A percentile compares a stretch with the other conserved stretches of the same genome.
Evolutionary conservation across 1,140 invertebrate species (phyloP).

Genomic region (Hirudo medicinalis): DNA sequence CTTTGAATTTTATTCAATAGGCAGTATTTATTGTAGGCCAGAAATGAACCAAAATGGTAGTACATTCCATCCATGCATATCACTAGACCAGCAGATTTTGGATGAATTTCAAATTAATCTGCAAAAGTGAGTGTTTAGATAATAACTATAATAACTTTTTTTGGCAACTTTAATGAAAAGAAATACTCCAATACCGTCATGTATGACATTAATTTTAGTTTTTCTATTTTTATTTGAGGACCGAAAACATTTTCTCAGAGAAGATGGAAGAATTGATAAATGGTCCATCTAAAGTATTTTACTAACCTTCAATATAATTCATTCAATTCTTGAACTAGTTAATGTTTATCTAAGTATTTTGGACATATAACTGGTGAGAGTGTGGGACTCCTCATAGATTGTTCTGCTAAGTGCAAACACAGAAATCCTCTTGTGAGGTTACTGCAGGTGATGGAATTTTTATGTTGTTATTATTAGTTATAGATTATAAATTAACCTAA

Average conservation of each 20-base stretch:
- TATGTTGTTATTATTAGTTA: not conserved
- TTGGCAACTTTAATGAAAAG: too few species aligned
- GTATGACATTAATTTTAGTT: not conserved
- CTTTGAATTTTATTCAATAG: too few species aligned
- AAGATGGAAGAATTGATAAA: constrained; percentile 40
- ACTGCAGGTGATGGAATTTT: not conserved
- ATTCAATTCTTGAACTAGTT: constrained; percentile 2
- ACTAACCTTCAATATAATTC: not conserved
- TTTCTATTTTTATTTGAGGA: constrained; percentile 29
- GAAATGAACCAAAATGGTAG: constrained; percentile 33
- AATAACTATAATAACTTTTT: constrained; percentile 1
- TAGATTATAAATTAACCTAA: too few species aligned
- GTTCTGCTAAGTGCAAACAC: constrained; percentile 30
- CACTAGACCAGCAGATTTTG: not conserved
- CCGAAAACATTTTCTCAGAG: constrained; percentile 38
- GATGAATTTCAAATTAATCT: not conserved
- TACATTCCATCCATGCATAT: constrained; percentile 30
- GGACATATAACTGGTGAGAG: constrained; percentile 36
- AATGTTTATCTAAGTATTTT: constrained; percentile 31
- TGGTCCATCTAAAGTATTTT: constrained; percentile 37
- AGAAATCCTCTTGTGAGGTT: constrained; percentile 3
- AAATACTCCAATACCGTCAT: too few species aligned
- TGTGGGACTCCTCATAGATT: constrained; percentile 36
- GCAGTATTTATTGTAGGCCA: constrained; percentile 24
- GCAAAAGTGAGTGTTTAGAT: not conserved